phyloP scores from a whole-genome alignment of 92 coral and sea anemone genomes.

The Porites evermanni region DNA sequence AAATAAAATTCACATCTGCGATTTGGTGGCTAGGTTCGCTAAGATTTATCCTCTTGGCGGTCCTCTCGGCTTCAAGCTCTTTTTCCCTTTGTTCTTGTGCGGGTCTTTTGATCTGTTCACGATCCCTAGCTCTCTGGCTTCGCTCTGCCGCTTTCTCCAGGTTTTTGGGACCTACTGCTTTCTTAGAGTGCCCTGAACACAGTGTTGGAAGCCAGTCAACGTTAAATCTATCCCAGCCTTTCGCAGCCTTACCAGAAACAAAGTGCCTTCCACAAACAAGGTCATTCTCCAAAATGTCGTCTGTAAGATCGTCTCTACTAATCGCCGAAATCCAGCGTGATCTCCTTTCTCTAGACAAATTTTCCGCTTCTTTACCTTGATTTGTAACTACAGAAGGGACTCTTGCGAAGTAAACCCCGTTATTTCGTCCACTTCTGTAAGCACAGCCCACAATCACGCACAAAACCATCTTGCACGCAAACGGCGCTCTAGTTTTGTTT shows the following conservation, averaged over 20 bases:
- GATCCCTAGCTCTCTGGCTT: background rate
- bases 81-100: constrained; percentile 6
- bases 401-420: constrained; percentile 12
- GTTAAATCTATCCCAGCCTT: too few relatives aligned
- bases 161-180: constrained; percentile 4
- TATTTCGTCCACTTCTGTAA: too few relatives aligned
- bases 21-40: constrained; percentile 10
- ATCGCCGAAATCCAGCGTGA: constrained; percentile 2
- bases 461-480: too few relatives aligned
- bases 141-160: constrained; percentile 1
- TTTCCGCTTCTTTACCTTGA: constrained; percentile 36
- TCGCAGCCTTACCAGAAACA: too few relatives aligned
- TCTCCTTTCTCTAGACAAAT: constrained; percentile 12
- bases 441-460: too few relatives aligned
- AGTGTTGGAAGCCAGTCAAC: background rate
- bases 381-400: constrained; percentile 40
- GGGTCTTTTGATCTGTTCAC: background rate
- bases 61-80: constrained; percentile 18
- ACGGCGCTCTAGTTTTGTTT: too few relatives aligned
- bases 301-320: constrained; percentile 19
- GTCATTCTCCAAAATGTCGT: constrained; percentile 10
- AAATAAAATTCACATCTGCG: background rate
- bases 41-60: constrained; percentile 5
- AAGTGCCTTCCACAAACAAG: too few relatives aligned
- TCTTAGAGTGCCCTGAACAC: constrained; percentile 5